These are phyloP conservation scores for Calyptomena viridis DNA, from an alignment of 2,113 vertebrate genomes.

Conservation along the genomic window DNA sequence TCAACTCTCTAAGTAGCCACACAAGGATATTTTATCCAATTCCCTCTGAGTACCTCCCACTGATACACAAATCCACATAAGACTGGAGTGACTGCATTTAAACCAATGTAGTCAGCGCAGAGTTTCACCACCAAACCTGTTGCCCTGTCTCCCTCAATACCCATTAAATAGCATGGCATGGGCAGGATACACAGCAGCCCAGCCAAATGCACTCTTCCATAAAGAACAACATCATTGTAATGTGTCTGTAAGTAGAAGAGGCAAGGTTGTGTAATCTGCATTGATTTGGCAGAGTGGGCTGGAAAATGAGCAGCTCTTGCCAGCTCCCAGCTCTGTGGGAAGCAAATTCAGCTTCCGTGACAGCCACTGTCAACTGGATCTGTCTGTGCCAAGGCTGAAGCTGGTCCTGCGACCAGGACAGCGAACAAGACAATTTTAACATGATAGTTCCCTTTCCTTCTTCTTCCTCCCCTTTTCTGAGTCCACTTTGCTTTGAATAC, in stretches of 20 bases:
- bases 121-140: background rate
- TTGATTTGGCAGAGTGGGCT: constrained; percentile 51
- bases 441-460: background rate
- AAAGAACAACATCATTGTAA: constrained; percentile 37
- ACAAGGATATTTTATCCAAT: background rate
- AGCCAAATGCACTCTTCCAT: constrained; percentile 37
- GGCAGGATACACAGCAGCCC: constrained; percentile 7
- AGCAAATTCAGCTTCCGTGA: constrained; percentile 34
- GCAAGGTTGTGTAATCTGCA: constrained; percentile 56
- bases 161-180: background rate
- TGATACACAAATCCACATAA: background rate
- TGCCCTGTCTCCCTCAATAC: background rate
- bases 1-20: background rate
- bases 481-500: background rate
- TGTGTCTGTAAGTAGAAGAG: constrained; percentile 6
- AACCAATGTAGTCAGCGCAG: background rate
- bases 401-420: background rate
- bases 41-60: background rate
- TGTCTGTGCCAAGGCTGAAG: background rate
- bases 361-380: background rate
- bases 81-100: background rate
- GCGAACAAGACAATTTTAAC: background rate
- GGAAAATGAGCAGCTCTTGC: constrained; percentile 46
- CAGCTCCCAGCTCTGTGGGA: constrained; percentile 43
- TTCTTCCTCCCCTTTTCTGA: background rate